Evolutionary conservation across 2,113 vertebrate genomes (phyloP).

Genomic region (Callospermophilus lateralis): DNA sequence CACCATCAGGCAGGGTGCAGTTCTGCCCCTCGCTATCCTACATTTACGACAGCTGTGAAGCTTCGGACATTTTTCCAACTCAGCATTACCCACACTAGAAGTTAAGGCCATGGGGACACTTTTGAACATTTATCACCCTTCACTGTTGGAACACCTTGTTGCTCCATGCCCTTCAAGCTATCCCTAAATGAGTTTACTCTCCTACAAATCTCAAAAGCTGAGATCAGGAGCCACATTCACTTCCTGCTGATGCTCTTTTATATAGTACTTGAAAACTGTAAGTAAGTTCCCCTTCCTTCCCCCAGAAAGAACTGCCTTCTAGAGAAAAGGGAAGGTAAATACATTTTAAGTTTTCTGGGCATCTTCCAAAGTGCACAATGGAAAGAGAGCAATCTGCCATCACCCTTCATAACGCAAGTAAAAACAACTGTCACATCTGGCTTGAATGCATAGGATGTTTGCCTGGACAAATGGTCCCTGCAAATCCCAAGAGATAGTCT

Average conservation of each 20-base stretch:
- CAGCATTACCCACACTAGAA: background rate
- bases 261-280: background rate
- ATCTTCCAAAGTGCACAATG: background rate
- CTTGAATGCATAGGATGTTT: background rate
- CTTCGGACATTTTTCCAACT: background rate
- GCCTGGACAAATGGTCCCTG: background rate
- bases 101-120: background rate
- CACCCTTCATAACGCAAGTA: background rate
- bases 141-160: background rate
- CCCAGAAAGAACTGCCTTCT: background rate
- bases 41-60: background rate
- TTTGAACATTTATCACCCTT: slow-evolving; percentile 45
- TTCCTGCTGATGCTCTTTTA: background rate
- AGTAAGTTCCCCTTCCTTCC: background rate
- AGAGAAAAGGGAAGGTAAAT: background rate
- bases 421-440: background rate
- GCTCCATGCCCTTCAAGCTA: background rate
- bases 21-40: background rate
- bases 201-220: background rate
- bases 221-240: background rate
- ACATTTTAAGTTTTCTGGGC: background rate
- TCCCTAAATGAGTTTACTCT: background rate
- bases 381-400: background rate
- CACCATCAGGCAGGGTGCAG: background rate
- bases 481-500: background rate